These are phyloP conservation scores for Saccostrea cuccullata DNA, from an alignment of 1,140 invertebrate genomes.

Conservation along the genomic window DNA sequence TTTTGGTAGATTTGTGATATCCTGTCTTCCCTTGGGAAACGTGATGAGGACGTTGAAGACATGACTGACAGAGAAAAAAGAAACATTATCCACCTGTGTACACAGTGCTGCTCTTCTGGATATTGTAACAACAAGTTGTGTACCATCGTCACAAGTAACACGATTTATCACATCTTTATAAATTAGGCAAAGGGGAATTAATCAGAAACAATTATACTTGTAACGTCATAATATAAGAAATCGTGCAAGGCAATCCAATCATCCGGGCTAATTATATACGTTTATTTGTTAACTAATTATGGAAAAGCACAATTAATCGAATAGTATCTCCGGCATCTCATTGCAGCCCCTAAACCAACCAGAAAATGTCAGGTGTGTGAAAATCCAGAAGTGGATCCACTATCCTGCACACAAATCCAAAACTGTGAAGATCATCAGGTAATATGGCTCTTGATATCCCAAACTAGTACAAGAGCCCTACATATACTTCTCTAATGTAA, in stretches of 20 bases:
- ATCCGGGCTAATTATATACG: no score
- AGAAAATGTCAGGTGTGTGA: neutral
- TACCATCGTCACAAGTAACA: slow-evolving; percentile 46
- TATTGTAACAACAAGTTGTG: slow-evolving; percentile 52
- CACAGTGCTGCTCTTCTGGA: slow-evolving; percentile 44
- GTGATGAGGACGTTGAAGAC: slow-evolving; percentile 18
- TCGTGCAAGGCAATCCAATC: no score
- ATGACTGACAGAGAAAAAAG: slow-evolving; percentile 33
- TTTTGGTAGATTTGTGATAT: slow-evolving; percentile 41
- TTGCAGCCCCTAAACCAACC: neutral
- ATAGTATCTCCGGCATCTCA: neutral
- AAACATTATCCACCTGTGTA: slow-evolving; percentile 48
- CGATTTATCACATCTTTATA: neutral
- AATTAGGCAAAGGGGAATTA: neutral
- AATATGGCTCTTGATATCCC: neutral
- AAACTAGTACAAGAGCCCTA: neutral
- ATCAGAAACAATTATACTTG: neutral
- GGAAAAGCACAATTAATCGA: neutral
- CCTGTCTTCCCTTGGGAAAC: slow-evolving; percentile 44
- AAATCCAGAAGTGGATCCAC: neutral
- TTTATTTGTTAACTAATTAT: neutral
- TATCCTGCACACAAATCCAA: slow-evolving; percentile 9
- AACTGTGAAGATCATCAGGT: slow-evolving; percentile 21
- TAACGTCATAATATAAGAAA: neutral
- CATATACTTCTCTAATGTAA: neutral